phyloP scores from a whole-genome alignment of 2,797 vertebrate genomes.

The Myripristis jacobus region DNA sequence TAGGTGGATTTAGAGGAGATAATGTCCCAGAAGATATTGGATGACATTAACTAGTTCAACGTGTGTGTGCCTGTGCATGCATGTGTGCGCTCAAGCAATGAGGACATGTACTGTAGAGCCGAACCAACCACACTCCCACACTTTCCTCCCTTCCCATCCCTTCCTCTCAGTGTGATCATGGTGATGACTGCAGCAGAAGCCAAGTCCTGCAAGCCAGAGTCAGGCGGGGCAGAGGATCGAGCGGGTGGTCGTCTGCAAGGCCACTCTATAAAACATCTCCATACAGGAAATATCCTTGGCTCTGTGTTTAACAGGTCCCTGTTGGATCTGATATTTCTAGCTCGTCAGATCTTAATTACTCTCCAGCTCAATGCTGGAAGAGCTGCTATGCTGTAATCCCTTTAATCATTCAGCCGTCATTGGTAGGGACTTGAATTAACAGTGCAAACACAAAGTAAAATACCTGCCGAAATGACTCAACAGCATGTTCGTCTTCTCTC shows the following conservation, averaged over 20 bases:
- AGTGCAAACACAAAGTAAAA: conserved; percentile 2
- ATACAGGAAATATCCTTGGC: conserved; percentile 35
- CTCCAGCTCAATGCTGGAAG: conserved; percentile 1
- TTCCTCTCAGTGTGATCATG: conserved; percentile 7
- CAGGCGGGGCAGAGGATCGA: conserved; percentile 27
- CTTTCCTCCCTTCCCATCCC: conserved; percentile 24
- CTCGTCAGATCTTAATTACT: not conserved
- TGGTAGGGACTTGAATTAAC: no score
- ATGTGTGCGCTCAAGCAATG: conserved; percentile 34
- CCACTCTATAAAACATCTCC: conserved; percentile 34
- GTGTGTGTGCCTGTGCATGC: not conserved
- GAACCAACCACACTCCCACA: conserved; percentile 35
- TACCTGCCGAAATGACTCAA: not conserved
- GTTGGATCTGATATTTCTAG: conserved; percentile 25
- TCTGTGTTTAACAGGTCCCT: conserved; percentile 28
- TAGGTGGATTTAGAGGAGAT: conserved; percentile 47
- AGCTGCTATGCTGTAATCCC: not conserved
- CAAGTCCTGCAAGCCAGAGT: conserved; percentile 27
- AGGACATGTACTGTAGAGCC: conserved; percentile 41
- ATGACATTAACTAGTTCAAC: conserved; percentile 54
- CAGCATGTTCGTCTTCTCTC: not conserved
- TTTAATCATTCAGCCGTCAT: not conserved
- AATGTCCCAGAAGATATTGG: conserved; percentile 54
- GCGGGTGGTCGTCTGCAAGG: conserved; percentile 43
- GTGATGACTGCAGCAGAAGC: conserved; percentile 11